Evolutionary conservation across 2,113 vertebrate species (phyloP).

Genomic region (Phyllostomus hastatus): DNA sequence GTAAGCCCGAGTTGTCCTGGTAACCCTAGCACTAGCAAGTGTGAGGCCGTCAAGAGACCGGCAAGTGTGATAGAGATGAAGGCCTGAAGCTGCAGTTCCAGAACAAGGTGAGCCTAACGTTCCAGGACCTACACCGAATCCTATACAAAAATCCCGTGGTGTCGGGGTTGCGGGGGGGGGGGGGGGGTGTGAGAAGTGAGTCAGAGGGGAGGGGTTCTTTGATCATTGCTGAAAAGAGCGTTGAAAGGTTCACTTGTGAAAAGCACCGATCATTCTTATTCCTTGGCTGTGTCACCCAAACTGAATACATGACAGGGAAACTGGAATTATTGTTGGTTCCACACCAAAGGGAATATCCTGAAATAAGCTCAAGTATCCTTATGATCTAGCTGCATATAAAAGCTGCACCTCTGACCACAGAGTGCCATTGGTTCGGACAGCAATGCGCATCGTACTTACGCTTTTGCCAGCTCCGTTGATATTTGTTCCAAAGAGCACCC

Average conservation of each 20-base stretch:
- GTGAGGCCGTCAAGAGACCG: not conserved
- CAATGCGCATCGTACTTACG: constrained; percentile 78
- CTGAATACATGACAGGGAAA: not conserved
- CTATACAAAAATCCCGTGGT: not conserved
- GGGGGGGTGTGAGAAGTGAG: too few species aligned
- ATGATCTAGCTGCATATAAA: not conserved
- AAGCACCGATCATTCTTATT: not conserved
- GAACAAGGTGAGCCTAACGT: not conserved
- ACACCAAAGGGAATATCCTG: not conserved
- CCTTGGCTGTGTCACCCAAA: not conserved
- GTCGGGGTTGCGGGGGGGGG: too few species aligned
- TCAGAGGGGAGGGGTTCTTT: not conserved
- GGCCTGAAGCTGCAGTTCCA: not conserved
- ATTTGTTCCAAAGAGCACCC: constrained; percentile 94
- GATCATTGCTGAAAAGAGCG: not conserved
- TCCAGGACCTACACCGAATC: not conserved
- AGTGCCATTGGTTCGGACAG: not conserved
- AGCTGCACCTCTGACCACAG: not conserved
- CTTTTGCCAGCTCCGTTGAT: constrained; percentile 91
- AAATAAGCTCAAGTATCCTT: not conserved
- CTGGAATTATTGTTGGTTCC: not conserved
- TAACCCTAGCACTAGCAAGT: not conserved
- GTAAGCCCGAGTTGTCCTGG: not conserved
- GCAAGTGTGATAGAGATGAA: not conserved
- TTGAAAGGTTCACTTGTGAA: not conserved